Conservation (phyloP, 2,888 invertebrate species). For the Taphrorychus bicolor region DNA sequence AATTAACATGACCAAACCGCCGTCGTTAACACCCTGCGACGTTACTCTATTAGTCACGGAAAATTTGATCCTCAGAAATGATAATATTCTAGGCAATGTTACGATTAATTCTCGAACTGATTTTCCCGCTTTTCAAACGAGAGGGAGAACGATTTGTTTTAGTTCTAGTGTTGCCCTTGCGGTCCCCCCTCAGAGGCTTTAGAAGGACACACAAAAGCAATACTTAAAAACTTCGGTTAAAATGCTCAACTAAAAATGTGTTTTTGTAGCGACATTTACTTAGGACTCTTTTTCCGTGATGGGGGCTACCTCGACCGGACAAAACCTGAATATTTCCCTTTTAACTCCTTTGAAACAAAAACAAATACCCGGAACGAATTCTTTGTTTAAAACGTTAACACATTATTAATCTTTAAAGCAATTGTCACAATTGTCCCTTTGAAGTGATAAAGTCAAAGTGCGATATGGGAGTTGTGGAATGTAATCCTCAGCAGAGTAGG, state of each 20-base stretch:
- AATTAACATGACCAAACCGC: constrained; percentile 24
- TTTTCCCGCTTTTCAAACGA: neutral
- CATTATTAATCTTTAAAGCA: too few relatives aligned
- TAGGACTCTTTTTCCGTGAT: neutral
- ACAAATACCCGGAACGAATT: neutral
- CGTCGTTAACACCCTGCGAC: constrained; percentile 20
- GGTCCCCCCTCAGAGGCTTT: neutral
- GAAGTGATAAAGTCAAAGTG: neutral
- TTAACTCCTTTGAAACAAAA: neutral
- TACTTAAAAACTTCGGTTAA: neutral
- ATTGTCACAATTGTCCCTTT: neutral
- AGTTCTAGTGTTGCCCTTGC: neutral
- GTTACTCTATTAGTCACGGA: constrained; percentile 19
- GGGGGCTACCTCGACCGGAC: too few relatives aligned
- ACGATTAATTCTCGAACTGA: constrained; percentile 6
- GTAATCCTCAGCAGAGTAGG: neutral
- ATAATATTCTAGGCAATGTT: neutral
- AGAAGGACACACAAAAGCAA: neutral
- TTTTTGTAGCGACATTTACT: neutral
- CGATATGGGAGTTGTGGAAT: neutral
- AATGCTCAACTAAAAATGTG: neutral
- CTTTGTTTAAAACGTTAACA: too few relatives aligned
- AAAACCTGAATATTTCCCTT: too few relatives aligned
- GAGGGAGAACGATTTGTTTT: neutral
- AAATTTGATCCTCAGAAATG: constrained; percentile 12